These are phyloP conservation scores for Sakesphorus luctuosus DNA, from an alignment of 2,113 vertebrate species.

Conservation along the genomic window DNA sequence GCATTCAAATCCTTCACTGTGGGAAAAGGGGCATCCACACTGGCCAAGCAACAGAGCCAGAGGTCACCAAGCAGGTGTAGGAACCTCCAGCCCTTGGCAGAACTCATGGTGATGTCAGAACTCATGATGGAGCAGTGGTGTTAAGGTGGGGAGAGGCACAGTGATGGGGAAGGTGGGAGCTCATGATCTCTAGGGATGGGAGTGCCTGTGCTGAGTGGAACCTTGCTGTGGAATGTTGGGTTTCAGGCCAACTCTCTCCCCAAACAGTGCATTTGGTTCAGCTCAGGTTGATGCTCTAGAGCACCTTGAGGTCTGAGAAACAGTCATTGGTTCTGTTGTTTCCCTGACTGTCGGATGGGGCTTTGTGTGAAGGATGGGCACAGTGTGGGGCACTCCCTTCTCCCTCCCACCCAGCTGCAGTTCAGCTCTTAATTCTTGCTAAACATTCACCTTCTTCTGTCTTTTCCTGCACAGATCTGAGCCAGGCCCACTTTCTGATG, in stretches of 20 bases:
- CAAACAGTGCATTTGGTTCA: background rate
- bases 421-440: background rate
- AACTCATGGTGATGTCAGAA: background rate
- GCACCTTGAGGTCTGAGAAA: background rate
- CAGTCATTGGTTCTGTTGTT: rapidly evolving
- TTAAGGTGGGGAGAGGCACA: background rate
- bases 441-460: background rate
- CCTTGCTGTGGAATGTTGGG: rapidly evolving
- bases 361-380: background rate
- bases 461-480: background rate
- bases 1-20: rapidly evolving
- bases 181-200: background rate
- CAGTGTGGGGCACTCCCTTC: background rate
- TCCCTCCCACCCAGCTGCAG: background rate
- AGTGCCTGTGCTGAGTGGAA: background rate
- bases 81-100: rapidly evolving
- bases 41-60: background rate
- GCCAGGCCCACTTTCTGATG: background rate
- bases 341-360: background rate
- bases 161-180: background rate
- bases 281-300: background rate
- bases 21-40: background rate
- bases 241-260: background rate
- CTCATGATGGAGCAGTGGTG: background rate
- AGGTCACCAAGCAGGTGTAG: background rate